These are phyloP conservation scores for Zaprionus ghesquierei DNA, from an alignment of 1,140 invertebrate genomes.

Conservation along the genomic window DNA sequence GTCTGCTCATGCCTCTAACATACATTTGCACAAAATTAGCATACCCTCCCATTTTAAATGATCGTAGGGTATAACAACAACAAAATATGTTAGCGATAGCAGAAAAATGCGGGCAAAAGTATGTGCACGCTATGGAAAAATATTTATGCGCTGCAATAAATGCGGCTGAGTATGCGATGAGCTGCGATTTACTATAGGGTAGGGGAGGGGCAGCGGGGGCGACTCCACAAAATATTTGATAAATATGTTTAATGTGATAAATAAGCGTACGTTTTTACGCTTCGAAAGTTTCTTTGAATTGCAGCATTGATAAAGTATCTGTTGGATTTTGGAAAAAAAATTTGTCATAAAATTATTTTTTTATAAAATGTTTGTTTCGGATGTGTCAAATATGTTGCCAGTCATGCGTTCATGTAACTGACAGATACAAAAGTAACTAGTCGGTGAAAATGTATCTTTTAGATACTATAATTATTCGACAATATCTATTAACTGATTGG, in stretches of 20 bases:
- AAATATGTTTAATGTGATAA: background rate
- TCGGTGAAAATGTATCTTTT: too few relatives aligned
- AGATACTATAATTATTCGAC: too few relatives aligned
- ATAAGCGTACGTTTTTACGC: background rate
- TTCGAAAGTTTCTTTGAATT: background rate
- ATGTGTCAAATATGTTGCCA: background rate
- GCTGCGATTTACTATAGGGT: background rate
- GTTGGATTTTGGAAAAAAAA: background rate
- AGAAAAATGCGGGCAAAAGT: background rate
- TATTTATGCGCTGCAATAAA: background rate
- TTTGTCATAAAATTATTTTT: background rate
- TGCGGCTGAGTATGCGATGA: background rate
- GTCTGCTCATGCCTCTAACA: too few relatives aligned
- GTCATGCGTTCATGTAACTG: background rate
- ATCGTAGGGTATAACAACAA: background rate
- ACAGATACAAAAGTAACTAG: too few relatives aligned
- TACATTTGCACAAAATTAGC: too few relatives aligned
- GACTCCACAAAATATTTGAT: background rate
- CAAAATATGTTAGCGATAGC: background rate
- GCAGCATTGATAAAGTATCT: background rate
- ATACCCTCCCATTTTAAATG: too few relatives aligned
- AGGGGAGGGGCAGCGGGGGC: background rate
- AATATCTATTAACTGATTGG: too few relatives aligned
- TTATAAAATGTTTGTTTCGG: background rate
- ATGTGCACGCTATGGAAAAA: background rate